These are phyloP conservation scores for Turritopsis dohrnii DNA, from an alignment of 30 jellyfish, hydroid and myxozoan species.

Conservation along the genomic window DNA sequence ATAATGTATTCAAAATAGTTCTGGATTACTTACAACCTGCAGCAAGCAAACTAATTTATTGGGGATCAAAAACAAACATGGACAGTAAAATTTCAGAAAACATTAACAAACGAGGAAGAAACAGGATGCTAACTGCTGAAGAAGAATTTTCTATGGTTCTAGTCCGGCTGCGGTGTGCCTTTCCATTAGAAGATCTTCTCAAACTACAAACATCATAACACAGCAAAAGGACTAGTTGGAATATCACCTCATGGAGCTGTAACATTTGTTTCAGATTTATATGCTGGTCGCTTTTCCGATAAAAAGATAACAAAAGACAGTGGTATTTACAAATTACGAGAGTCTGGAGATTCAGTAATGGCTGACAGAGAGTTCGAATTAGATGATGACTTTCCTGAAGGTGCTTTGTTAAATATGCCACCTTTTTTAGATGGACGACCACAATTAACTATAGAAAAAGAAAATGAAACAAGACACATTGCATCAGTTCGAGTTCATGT, in stretches of 20 bases:
- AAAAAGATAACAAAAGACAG: constrained; percentile 1
- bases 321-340: constrained; percentile 33
- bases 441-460: too few species aligned
- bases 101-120: constrained; percentile 34
- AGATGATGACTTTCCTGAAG: too few species aligned
- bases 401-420: too few species aligned
- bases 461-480: too few species aligned
- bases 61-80: constrained; percentile 19
- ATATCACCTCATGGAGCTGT: too few species aligned
- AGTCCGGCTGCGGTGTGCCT: constrained; percentile 21
- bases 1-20: constrained; percentile 1
- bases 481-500: too few species aligned
- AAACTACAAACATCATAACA: constrained; percentile 24
- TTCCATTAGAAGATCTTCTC: constrained; percentile 26
- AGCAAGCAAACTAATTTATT: constrained; percentile 19
- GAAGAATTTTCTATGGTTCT: constrained; percentile 33
- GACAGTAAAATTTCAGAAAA: constrained; percentile 3
- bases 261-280: too few species aligned
- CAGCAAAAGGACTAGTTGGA: constrained; percentile 47
- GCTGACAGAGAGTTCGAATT: constrained; percentile 44
- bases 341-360: constrained; percentile 34
- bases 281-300: not conserved
- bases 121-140: constrained; percentile 26
- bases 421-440: too few species aligned
- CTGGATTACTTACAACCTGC: constrained; percentile 29